These are phyloP conservation scores for Trichonephila inaurata DNA, from an alignment of 1,140 invertebrate genomes.

Conservation along the genomic window DNA sequence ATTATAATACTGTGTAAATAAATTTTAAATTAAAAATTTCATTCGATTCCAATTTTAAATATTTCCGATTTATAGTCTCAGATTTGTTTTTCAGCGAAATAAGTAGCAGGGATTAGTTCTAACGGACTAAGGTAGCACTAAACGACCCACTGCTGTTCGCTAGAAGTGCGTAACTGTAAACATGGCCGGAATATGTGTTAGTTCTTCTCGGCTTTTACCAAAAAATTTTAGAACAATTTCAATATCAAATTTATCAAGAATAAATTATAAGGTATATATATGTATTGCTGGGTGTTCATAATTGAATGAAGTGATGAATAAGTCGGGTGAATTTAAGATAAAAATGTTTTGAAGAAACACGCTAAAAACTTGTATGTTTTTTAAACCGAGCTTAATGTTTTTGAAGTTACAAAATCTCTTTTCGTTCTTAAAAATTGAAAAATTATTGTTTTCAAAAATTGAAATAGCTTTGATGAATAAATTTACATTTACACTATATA, in stretches of 20 bases:
- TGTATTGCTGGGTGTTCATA: too few relatives aligned
- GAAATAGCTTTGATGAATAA: background rate
- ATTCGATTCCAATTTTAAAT: too few relatives aligned
- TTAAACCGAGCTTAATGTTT: too few relatives aligned
- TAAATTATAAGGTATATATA: slow-evolving; percentile 43
- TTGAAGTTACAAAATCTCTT: background rate
- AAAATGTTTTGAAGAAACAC: too few relatives aligned
- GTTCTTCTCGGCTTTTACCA: slow-evolving; percentile 33
- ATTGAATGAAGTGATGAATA: too few relatives aligned
- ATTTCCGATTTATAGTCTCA: too few relatives aligned
- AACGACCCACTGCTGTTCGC: background rate
- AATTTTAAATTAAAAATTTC: too few relatives aligned
- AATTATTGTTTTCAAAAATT: background rate
- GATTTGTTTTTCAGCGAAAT: background rate
- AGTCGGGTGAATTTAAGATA: too few relatives aligned
- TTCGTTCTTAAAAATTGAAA: background rate
- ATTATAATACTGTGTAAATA: too few relatives aligned
- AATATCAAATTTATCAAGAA: slow-evolving; percentile 16
- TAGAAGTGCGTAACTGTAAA: slow-evolving; percentile 6
- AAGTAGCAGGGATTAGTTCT: background rate
- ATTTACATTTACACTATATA: background rate
- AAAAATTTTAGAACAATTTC: slow-evolving; percentile 59
- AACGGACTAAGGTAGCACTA: background rate
- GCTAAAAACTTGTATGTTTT: too few relatives aligned
- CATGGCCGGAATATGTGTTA: slow-evolving; percentile 55